Evolutionary conservation across 1,140 invertebrate species (phyloP), one percentile per base, ranked within the genome.

Genomic region (Musca vetustissima): DNA sequence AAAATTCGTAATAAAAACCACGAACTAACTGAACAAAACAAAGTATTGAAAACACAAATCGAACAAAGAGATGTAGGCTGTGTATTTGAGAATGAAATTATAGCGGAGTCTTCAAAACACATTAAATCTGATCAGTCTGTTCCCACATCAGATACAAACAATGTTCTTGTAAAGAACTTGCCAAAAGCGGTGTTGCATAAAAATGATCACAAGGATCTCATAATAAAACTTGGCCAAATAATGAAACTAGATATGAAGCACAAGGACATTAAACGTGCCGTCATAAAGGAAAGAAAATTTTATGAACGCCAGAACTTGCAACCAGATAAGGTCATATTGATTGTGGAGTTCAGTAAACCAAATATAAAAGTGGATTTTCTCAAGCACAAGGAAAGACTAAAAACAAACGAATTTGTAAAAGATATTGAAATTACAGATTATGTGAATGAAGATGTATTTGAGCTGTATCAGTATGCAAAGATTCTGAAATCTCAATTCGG

Each of bases 351-450:
- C 17, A 21, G 15, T n/a, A 57, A 15, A 0, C 13, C 13, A 25
- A 17, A 57, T 6, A 0, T 57, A 2, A 57, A 57, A 28, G 53
- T 57, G 0, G 53, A 57, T 7, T 57, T 57, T 32, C 22, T 57
- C 2, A 57, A 57, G n/a, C 24, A 57, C 25, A 57, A 57, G n/a
- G 53, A 57, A n/a, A 57, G 25, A 28, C 22, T 57, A 13, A 57
- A 57, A 13, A 21, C 13, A 2, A 14, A 32, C 6, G 4, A 13
- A 2, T 14, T n/a, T 17, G 15, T 13, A n/a, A 25, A 25, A 14
- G 24, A 57, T 57, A 57, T 57, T n/a, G 53, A 57, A 57, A 57
- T 57, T 8, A 57, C 22, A 4, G 53, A 57, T 28, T 57, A n/a
- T 57, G 53, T 57, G 2, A 57, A 17, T 17, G 53, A 57, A n/a